Percentiles rank a stretch among this genome's conserved stretches.
Evolutionary conservation across 2,797 vertebrate species (phyloP).

Genomic region (Syngnathus acus): DNA sequence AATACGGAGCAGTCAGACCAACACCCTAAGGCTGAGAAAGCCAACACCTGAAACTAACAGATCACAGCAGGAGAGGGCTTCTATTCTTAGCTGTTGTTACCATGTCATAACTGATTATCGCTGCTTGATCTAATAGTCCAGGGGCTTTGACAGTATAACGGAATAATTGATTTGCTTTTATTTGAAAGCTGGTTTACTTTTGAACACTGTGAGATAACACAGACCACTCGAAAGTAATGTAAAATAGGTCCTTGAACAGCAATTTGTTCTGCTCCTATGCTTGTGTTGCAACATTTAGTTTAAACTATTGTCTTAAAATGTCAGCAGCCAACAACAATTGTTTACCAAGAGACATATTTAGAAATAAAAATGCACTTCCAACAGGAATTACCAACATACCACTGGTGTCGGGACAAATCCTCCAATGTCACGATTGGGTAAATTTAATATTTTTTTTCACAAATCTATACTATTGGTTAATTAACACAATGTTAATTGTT

Average conservation of each 20-base stretch:
- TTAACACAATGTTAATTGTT: too few relatives aligned
- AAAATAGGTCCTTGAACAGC: not conserved
- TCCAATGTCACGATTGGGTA: too few relatives aligned
- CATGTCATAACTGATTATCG: slow-evolving; percentile 25
- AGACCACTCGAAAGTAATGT: not conserved
- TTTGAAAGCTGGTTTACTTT: slow-evolving; percentile 7
- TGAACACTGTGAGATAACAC: slow-evolving; percentile 1
- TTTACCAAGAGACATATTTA: too few relatives aligned
- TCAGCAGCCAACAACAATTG: too few relatives aligned
- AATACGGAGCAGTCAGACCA: not conserved
- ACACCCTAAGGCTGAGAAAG: slow-evolving; percentile 14
- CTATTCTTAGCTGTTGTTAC: slow-evolving; percentile 14
- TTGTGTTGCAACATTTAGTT: not conserved
- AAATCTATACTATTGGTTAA: too few relatives aligned
- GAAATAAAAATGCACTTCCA: too few relatives aligned
- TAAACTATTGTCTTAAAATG: not conserved
- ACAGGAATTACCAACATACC: too few relatives aligned
- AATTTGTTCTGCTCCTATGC: not conserved
- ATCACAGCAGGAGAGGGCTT: slow-evolving; percentile 11
- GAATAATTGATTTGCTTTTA: slow-evolving; percentile 7
- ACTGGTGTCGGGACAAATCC: too few relatives aligned
- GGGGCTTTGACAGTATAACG: not conserved
- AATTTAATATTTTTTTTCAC: too few relatives aligned
- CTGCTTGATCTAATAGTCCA: slow-evolving; percentile 6
- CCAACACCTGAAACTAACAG: slow-evolving; percentile 28